These are phyloP conservation scores for Harpalus rubripes DNA, from an alignment of 2,888 invertebrate genomes.

Conservation along the genomic window DNA sequence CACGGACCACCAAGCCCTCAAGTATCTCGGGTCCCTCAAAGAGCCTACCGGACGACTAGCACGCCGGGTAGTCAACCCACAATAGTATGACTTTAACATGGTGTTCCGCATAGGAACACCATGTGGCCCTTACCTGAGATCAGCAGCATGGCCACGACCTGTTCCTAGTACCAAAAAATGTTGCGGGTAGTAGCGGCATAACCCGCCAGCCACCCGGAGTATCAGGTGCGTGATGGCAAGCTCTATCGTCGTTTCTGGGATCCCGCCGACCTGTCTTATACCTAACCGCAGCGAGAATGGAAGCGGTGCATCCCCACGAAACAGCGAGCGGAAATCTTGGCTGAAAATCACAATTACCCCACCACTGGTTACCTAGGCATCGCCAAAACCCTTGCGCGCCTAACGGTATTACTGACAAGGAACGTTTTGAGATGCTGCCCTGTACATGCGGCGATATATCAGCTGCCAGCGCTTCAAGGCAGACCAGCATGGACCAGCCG, in stretches of 20 bases:
- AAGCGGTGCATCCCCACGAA: neutral
- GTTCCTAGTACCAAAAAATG: neutral
- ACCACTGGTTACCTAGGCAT: conserved; percentile 67
- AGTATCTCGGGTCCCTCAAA: conserved; percentile 32
- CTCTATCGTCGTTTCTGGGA: too few relatives aligned
- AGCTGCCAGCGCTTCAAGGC: conserved; percentile 70
- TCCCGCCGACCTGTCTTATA: conserved; percentile 14
- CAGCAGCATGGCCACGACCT: neutral
- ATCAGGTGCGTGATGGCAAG: too few relatives aligned
- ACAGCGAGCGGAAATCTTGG: conserved; percentile 11
- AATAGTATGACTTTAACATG: conserved; percentile 4
- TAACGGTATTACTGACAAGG: conserved; percentile 68
- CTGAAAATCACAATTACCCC: conserved; percentile 60
- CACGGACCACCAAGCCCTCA: too few relatives aligned
- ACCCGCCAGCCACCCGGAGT: too few relatives aligned
- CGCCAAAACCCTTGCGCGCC: conserved; percentile 66
- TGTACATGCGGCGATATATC: conserved; percentile 68
- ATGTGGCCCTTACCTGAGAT: neutral
- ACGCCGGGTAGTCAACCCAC: neutral
- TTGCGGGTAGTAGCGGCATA: too few relatives aligned
- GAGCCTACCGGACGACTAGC: conserved; percentile 57
- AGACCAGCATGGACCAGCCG: conserved; percentile 67
- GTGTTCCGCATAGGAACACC: neutral
- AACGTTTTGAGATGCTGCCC: conserved; percentile 63
- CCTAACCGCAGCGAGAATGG: neutral